A percentile compares a stretch with the other conserved stretches of the same genome.
Evolutionary conservation across 2,888 invertebrate genomes (phyloP).

Genomic region (Drosophila paranaensis): DNA sequence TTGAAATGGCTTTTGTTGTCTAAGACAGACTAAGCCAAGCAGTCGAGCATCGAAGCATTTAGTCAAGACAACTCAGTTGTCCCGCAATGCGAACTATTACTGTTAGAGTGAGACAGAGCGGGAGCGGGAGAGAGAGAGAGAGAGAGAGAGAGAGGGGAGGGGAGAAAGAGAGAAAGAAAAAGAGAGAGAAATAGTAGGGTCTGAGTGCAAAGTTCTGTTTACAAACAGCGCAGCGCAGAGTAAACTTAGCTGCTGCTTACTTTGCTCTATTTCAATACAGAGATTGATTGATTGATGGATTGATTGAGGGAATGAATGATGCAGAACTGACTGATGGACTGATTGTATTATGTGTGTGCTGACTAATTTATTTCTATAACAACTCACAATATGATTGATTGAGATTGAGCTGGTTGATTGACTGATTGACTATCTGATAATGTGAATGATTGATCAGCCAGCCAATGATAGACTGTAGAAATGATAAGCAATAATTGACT

Average conservation of each 20-base stretch:
- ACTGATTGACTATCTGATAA: no score
- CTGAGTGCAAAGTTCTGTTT: neutral
- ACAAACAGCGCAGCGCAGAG: neutral
- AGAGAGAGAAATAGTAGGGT: neutral
- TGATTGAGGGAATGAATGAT: neutral
- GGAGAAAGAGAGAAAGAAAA: neutral
- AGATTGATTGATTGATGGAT: slow-evolving; percentile 1
- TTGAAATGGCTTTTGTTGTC: slow-evolving; percentile 40
- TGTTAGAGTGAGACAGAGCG: neutral
- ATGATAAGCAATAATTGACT: no score
- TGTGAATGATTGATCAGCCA: neutral
- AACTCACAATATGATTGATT: no score
- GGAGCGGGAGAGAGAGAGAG: neutral
- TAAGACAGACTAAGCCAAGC: slow-evolving; percentile 50
- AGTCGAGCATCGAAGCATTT: slow-evolving; percentile 16
- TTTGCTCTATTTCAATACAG: no score
- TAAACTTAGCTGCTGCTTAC: neutral
- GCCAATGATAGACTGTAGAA: no score
- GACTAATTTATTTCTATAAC: no score
- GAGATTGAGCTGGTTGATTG: no score
- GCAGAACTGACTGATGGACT: neutral
- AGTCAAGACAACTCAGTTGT: neutral
- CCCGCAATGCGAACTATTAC: neutral
- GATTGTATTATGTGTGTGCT: no score
- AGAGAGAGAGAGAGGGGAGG: neutral